Percentiles rank a stretch among this genome's conserved stretches.
These are phyloP conservation scores for Tiliqua scincoides DNA, from an alignment of 2,113 vertebrate species.

Conservation along the genomic window DNA sequence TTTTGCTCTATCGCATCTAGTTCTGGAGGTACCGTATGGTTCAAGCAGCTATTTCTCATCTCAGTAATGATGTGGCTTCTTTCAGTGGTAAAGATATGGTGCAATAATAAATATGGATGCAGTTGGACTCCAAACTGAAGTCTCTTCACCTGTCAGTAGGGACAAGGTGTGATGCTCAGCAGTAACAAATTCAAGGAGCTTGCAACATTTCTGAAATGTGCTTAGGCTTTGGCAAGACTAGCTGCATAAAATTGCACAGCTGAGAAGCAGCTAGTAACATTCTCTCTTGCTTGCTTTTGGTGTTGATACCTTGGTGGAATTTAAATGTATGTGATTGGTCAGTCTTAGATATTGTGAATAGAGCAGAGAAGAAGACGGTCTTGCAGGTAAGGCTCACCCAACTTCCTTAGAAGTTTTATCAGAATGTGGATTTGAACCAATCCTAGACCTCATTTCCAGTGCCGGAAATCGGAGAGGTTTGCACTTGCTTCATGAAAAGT, in stretches of 20 bases:
- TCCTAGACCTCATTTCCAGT: too few species aligned
- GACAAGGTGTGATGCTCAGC: not conserved
- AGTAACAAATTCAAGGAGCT: not conserved
- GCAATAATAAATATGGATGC: not conserved
- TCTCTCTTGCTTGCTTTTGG: not conserved
- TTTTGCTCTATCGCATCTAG: too few species aligned
- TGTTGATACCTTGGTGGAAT: too few species aligned
- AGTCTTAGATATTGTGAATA: not conserved
- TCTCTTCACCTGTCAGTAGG: not conserved
- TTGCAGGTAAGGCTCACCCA: not conserved
- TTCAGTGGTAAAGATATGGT: too few species aligned
- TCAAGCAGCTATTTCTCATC: too few species aligned
- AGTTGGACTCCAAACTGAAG: not conserved
- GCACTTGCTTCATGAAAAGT: too few species aligned
- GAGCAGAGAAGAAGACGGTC: not conserved
- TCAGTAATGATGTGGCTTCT: not conserved
- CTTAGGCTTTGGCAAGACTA: not conserved
- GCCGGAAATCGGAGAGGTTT: too few species aligned
- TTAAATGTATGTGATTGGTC: not conserved
- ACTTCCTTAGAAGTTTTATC: not conserved
- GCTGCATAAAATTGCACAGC: not conserved
- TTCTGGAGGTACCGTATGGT: too few species aligned
- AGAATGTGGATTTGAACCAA: too few species aligned
- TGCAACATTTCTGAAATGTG: not conserved
- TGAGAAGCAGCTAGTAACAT: not conserved